Conservation (phyloP, 2,113 vertebrate genomes). For the Perccottus glenii region DNA sequence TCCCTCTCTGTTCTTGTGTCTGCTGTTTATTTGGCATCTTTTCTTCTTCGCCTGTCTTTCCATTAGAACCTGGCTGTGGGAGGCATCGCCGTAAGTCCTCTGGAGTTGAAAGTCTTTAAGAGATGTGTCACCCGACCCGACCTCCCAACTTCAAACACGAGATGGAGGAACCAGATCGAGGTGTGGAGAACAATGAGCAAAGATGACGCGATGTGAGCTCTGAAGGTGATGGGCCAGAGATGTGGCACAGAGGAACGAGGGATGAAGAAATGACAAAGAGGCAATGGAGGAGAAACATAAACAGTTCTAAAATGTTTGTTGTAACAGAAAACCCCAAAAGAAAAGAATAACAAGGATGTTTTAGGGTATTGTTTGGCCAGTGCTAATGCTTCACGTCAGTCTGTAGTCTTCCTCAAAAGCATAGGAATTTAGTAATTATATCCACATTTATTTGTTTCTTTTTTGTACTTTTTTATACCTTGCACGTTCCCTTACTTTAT, state of each 20-base stretch:
- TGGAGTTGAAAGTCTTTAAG: constrained; percentile 64
- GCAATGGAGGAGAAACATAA: constrained; percentile 7
- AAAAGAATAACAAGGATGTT: not conserved
- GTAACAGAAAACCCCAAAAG: constrained; percentile 11
- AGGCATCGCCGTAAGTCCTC: constrained; percentile 59
- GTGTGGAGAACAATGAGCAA: constrained; percentile 40
- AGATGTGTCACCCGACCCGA: constrained; percentile 55
- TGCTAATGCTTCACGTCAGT: no score
- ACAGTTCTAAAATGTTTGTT: not conserved
- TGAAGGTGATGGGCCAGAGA: constrained; percentile 21
- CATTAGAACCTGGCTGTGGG: constrained; percentile 57
- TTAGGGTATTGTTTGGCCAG: no score
- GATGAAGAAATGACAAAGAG: constrained; percentile 7
- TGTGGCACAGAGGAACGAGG: constrained; percentile 4
- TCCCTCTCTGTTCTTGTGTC: constrained; percentile 32
- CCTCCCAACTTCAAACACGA: constrained; percentile 60
- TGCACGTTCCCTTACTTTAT: no score
- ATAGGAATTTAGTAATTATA: no score
- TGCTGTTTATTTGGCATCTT: constrained; percentile 46
- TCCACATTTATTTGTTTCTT: no score
- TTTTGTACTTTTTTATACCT: no score
- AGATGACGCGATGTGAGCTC: constrained; percentile 37
- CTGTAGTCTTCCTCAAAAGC: not conserved
- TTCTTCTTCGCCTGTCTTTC: constrained; percentile 48
- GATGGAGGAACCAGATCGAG: constrained; percentile 42